Base-by-base conservation (phyloP, 2,113 vertebrate species). In the Lipophrys pholis region DNA sequence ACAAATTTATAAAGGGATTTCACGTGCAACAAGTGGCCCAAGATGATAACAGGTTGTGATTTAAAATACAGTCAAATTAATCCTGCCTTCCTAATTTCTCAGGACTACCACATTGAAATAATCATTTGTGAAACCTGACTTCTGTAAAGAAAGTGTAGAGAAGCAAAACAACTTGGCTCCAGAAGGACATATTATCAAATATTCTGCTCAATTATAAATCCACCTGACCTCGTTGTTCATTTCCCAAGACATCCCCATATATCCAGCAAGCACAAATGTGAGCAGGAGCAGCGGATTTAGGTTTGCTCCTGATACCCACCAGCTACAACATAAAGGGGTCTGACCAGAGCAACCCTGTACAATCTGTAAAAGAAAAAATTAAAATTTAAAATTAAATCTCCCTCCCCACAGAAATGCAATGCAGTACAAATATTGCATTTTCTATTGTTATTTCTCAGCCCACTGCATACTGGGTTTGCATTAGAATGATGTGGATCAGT, bases 401-500 rank as follows among this genome's bases (percentile, higher is more conserved):
- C 21, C 4, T 30, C 21, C 21, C 17, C 6, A 52, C 10, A n/a
- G 6, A 12, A 6, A 43, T 16, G 5, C 0, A 36, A 45, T 15
- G 5, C 16, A 5, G 7, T 41, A 41, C 21, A 11, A 55, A 7
- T 8, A 46, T 16, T 2, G 41, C 21, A 30, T 30, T 30, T 30
- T 30, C 21, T n/a, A 35, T 51, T 21, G 3, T 12, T 41, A 14
- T 57, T 36, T 30, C 43, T 56, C 17, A 41, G 49, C 60, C n/a
- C 2, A 2, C 21, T 38, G 38, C 53, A 30, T 30, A 30, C 21
- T 30, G 21, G 21, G 21, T 30, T 55, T 49, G 64, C 50, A 68
- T 61, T 41, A 41, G 57, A 17, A 50, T 16, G 21, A 7, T 59
- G 38, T 56, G 40, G 7, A 52, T 62, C 50, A 50, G 45, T 63